These are phyloP conservation scores for Glossophaga mutica DNA, from an alignment of 2,797 vertebrate species.

Conservation along the genomic window DNA sequence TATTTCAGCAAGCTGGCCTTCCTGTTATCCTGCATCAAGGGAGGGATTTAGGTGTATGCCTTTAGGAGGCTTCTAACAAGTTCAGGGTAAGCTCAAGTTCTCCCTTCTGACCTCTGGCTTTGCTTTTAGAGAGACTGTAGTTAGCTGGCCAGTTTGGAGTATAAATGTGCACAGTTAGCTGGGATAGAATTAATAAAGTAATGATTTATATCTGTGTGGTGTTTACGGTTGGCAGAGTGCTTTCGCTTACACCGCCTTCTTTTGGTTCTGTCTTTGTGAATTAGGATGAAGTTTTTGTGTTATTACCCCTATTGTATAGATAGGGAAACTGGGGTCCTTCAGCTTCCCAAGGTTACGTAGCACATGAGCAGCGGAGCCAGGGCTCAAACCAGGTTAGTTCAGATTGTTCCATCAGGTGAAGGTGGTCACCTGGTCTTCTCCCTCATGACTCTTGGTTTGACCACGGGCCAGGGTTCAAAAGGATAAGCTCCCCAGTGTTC, in stretches of 20 bases:
- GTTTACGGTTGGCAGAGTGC: not conserved
- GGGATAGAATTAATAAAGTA: not conserved
- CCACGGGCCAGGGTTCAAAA: conserved; percentile 72
- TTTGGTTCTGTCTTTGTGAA: conserved; percentile 19
- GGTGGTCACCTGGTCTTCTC: conserved; percentile 62
- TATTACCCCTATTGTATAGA: not conserved
- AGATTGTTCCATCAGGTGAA: conserved; percentile 41
- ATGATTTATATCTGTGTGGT: not conserved
- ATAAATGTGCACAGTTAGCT: not conserved
- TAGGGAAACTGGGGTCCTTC: not conserved
- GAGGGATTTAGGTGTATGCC: not conserved
- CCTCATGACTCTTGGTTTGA: conserved; percentile 62
- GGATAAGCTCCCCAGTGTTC: conserved; percentile 49
- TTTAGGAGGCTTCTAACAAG: not conserved
- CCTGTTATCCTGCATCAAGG: not conserved
- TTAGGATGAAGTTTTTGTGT: not conserved
- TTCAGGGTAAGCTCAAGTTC: not conserved
- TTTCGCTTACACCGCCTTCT: not conserved
- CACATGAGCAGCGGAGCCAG: conserved; percentile 8
- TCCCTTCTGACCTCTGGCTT: not conserved
- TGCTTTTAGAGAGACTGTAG: not conserved
- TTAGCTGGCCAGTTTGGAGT: conserved; percentile 11
- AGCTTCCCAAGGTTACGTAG: not conserved
- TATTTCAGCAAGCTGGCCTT: not conserved
- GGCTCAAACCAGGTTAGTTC: conserved; percentile 3